Evolutionary conservation across 2,113 vertebrate genomes (phyloP).

Genomic region (Zosterops pallidus): DNA sequence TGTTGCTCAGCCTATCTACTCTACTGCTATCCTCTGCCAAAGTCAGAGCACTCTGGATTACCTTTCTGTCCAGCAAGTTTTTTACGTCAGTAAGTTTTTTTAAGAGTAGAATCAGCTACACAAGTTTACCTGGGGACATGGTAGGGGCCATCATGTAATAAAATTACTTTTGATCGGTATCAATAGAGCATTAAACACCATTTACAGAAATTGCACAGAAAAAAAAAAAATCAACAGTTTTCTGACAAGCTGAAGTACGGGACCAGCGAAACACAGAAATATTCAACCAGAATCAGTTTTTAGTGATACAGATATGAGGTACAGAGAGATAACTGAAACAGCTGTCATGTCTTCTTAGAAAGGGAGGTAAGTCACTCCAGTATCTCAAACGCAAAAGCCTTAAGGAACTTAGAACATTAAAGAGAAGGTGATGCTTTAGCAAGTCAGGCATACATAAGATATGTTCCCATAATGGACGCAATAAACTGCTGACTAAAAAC

Average conservation of each 20-base stretch:
- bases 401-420: background rate
- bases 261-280: background rate
- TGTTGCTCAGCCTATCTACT: background rate
- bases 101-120: background rate
- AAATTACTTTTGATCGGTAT: background rate
- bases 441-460: accelerated
- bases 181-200: background rate
- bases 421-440: background rate
- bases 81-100: background rate
- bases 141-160: background rate
- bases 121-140: background rate
- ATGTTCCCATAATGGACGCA: accelerated
- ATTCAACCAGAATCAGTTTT: background rate
- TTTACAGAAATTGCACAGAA: background rate
- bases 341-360: background rate
- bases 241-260: background rate
- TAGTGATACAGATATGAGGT: background rate
- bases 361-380: background rate
- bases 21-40: background rate
- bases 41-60: background rate
- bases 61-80: background rate
- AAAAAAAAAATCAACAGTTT: background rate
- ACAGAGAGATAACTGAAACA: background rate
- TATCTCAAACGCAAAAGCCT: background rate
- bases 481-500: background rate